Evolutionary conservation across 2,113 vertebrate species (phyloP).

Genomic region (Sciurus niger): DNA sequence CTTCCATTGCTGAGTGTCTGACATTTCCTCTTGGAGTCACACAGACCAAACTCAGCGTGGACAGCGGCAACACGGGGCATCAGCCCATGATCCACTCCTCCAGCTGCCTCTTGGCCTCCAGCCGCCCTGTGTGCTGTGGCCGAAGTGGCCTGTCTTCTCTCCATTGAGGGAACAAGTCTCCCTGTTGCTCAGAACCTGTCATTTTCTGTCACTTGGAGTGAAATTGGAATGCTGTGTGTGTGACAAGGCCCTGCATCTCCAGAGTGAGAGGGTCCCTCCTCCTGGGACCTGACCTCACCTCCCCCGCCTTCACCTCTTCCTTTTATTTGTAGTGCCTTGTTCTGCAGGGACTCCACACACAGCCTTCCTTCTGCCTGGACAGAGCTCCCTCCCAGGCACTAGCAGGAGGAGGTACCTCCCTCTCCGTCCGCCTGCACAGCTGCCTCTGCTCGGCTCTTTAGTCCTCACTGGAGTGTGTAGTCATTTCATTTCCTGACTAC

Average conservation of each 20-base stretch:
- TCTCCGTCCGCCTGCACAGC: not conserved
- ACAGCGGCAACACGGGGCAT: not conserved
- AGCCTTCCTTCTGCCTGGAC: not conserved
- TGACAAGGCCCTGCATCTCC: too few relatives aligned
- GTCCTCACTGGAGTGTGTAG: not conserved
- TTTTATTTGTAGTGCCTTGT: too few relatives aligned
- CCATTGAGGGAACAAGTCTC: not conserved
- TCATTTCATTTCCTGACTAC: not conserved
- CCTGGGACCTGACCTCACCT: not conserved
- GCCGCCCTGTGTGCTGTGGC: not conserved
- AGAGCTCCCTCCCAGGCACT: too few relatives aligned
- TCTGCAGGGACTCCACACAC: not conserved
- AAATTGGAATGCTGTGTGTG: not conserved
- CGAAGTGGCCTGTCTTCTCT: not conserved
- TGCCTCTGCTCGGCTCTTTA: too few relatives aligned
- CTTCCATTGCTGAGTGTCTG: not conserved
- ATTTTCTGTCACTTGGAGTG: not conserved
- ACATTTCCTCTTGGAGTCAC: not conserved
- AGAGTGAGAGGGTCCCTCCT: not conserved
- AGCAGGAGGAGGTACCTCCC: too few relatives aligned
- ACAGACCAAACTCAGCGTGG: not conserved
- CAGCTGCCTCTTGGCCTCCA: not conserved
- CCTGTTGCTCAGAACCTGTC: not conserved
- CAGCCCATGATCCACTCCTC: not conserved
- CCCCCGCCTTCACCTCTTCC: too few relatives aligned